These are phyloP conservation scores for Acanthurus leucopareius DNA, from an alignment of 2,797 vertebrate genomes.

Conservation along the genomic window DNA sequence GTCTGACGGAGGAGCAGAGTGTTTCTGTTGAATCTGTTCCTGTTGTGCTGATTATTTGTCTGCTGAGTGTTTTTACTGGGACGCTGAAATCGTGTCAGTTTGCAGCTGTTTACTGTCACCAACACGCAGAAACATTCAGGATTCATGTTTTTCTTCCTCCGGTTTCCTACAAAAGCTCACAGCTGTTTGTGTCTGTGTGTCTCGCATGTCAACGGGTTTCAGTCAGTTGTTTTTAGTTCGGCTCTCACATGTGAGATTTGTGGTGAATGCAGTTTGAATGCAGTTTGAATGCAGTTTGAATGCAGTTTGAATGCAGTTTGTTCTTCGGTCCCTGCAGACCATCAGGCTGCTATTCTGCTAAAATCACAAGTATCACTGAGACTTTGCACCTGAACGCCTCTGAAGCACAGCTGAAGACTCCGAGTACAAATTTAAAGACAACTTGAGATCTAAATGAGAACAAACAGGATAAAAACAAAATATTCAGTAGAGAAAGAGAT, in stretches of 20 bases:
- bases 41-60: neutral
- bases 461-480: neutral
- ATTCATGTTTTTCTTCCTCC: neutral
- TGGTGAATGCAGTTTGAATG: neutral
- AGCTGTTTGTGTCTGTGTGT: neutral
- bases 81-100: neutral
- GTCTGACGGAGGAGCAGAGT: no score
- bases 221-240: neutral
- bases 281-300: neutral
- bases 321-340: neutral
- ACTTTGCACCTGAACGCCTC: neutral
- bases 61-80: neutral
- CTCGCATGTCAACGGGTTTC: no score
- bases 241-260: neutral
- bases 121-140: neutral
- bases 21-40: no score
- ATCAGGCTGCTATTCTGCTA: neutral
- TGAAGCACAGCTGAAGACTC: neutral
- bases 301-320: neutral
- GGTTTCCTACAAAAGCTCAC: neutral
- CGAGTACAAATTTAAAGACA: neutral
- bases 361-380: neutral
- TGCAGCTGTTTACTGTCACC: neutral
- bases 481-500: neutral
- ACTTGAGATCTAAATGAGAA: neutral